phyloP scores from a whole-genome alignment of 2,888 invertebrate genomes.

The Harpalus rubripes region DNA sequence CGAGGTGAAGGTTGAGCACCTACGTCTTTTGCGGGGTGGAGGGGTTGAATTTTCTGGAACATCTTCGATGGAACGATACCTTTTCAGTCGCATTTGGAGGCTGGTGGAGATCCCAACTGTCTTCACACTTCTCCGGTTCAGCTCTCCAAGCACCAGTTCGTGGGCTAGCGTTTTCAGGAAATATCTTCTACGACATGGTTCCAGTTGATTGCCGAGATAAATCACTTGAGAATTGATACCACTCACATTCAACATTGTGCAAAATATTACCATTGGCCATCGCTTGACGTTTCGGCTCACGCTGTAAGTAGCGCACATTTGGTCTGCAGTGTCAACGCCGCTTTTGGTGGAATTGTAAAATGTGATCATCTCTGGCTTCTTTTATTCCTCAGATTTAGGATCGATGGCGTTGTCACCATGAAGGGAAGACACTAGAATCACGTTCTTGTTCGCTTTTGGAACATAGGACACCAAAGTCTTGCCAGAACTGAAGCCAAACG shows the following conservation, averaged over 20 bases:
- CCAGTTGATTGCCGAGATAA: not conserved
- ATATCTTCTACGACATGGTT: not conserved
- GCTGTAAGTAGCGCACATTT: no score
- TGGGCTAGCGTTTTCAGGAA: not conserved
- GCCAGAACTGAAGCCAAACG: constrained; percentile 55
- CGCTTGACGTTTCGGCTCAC: no score
- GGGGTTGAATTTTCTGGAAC: no score
- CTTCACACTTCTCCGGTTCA: not conserved
- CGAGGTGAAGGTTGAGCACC: no score
- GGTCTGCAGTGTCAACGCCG: no score
- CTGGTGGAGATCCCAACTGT: not conserved
- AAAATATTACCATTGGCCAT: no score
- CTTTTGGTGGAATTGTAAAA: no score
- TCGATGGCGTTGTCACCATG: constrained; percentile 49
- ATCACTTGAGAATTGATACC: not conserved
- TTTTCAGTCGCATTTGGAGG: not conserved
- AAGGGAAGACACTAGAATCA: constrained; percentile 52
- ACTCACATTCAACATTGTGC: no score
- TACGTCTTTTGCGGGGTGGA: no score
- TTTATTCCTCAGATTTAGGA: not conserved
- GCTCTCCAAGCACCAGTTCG: not conserved
- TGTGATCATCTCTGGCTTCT: not conserved
- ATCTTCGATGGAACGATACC: no score
- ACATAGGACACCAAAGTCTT: constrained; percentile 56
- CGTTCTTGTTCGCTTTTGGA: constrained; percentile 22